A percentile compares a stretch with the other conserved stretches of the same genome.
Evolutionary conservation across 1,140 invertebrate genomes (phyloP).

Genomic region (Bombus terrestris): DNA sequence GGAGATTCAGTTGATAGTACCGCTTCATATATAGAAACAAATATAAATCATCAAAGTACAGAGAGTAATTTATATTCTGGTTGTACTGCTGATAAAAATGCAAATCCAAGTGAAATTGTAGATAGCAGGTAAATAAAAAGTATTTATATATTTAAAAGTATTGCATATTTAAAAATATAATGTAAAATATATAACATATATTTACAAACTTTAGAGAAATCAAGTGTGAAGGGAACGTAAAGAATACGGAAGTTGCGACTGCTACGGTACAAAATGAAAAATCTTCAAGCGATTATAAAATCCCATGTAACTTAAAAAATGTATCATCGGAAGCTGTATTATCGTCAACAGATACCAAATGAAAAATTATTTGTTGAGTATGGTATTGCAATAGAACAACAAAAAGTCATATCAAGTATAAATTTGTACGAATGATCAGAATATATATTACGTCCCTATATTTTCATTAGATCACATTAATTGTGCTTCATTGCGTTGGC

Average conservation of each 20-base stretch:
- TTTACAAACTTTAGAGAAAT: slow-evolving; percentile 30
- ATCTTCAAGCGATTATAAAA: slow-evolving; percentile 53
- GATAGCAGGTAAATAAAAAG: slow-evolving; percentile 59
- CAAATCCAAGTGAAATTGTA: slow-evolving; percentile 60
- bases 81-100: slow-evolving; percentile 63
- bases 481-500: slow-evolving; percentile 63
- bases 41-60: slow-evolving; percentile 40
- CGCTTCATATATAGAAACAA: slow-evolving; percentile 21
- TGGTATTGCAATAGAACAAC: slow-evolving; percentile 64
- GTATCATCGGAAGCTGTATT: slow-evolving; percentile 26
- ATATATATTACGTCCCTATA: slow-evolving; percentile 69
- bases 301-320: slow-evolving; percentile 34
- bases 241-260: slow-evolving; percentile 52
- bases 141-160: background rate
- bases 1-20: slow-evolving; percentile 31
- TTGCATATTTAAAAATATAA: slow-evolving; percentile 12
- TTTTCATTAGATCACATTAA: slow-evolving; percentile 67
- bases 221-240: slow-evolving; percentile 38
- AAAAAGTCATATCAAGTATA: slow-evolving; percentile 77
- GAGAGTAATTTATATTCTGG: slow-evolving; percentile 54
- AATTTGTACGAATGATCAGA: slow-evolving; percentile 73
- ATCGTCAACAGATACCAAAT: slow-evolving; percentile 56
- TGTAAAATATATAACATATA: background rate
- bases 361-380: slow-evolving; percentile 47
- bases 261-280: slow-evolving; percentile 67